Percentiles rank a stretch among this genome's conserved stretches.
These are phyloP conservation scores for Chroicocephalus ridibundus DNA, from an alignment of 2,113 vertebrate genomes.

Conservation along the genomic window DNA sequence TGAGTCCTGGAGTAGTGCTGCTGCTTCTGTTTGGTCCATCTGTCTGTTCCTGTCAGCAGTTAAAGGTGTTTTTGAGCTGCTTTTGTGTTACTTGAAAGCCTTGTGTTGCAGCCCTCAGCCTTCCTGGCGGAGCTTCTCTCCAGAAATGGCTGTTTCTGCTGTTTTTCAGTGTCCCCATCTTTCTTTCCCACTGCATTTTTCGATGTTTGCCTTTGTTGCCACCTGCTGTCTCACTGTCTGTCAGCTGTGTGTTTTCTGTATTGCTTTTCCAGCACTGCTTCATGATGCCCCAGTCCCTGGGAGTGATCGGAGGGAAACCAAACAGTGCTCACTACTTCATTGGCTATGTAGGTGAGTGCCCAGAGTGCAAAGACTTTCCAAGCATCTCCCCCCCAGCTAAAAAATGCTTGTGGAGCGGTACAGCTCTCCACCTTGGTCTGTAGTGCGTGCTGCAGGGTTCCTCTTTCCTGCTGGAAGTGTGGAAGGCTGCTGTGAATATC, in stretches of 20 bases:
- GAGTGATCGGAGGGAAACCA: slow-evolving; percentile 96
- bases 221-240: slow-evolving; percentile 33
- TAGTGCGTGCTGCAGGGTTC: background rate
- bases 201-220: background rate
- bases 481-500: background rate
- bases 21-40: background rate
- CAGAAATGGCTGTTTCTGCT: background rate
- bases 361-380: background rate
- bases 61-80: background rate
- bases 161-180: background rate
- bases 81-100: background rate
- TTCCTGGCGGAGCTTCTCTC: background rate
- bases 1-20: background rate
- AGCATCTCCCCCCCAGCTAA: background rate
- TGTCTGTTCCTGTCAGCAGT: background rate
- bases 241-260: slow-evolving; percentile 40
- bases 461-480: background rate
- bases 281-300: slow-evolving; percentile 96
- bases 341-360: slow-evolving; percentile 90
- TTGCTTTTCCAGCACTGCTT: slow-evolving; percentile 90
- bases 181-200: background rate
- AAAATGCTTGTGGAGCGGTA: background rate
- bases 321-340: slow-evolving; percentile 99
- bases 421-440: background rate
- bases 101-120: background rate